Evolutionary conservation across 2,888 invertebrate genomes (phyloP).

Genomic region (Corbicula japonica): DNA sequence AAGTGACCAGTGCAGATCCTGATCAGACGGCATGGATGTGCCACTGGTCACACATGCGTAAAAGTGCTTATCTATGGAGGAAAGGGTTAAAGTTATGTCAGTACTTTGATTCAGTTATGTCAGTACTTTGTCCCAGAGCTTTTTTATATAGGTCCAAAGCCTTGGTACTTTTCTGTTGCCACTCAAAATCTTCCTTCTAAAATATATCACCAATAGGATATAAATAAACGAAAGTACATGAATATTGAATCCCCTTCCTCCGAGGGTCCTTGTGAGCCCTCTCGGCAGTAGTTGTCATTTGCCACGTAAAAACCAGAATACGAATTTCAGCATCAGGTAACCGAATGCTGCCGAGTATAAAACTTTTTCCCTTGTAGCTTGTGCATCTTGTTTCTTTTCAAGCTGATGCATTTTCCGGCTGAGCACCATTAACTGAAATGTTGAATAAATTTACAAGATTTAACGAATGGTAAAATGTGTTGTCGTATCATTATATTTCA

Average conservation of each 20-base stretch:
- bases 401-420: conserved; percentile 95
- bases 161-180: conserved; percentile 19
- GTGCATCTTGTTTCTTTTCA: conserved; percentile 93
- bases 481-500: neutral
- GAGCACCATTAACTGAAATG: conserved; percentile 90
- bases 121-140: conserved; percentile 22
- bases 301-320: conserved; percentile 75
- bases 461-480: neutral
- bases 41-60: no score
- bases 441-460: conserved; percentile 88
- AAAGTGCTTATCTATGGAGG: no score
- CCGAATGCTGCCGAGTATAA: conserved; percentile 88
- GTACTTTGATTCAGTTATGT: no score
- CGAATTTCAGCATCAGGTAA: conserved; percentile 93
- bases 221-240: conserved; percentile 33
- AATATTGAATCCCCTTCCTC: conserved; percentile 21
- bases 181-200: conserved; percentile 27
- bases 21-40: no score
- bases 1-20: no score
- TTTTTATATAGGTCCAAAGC: conserved; percentile 23
- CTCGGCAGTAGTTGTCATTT: conserved; percentile 60
- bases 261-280: conserved; percentile 21
- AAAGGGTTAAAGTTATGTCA: no score
- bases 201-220: conserved; percentile 38
- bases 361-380: conserved; percentile 36